Evolutionary conservation across 2,888 invertebrate species (phyloP).

Genomic region (Drosophila greeni): DNA sequence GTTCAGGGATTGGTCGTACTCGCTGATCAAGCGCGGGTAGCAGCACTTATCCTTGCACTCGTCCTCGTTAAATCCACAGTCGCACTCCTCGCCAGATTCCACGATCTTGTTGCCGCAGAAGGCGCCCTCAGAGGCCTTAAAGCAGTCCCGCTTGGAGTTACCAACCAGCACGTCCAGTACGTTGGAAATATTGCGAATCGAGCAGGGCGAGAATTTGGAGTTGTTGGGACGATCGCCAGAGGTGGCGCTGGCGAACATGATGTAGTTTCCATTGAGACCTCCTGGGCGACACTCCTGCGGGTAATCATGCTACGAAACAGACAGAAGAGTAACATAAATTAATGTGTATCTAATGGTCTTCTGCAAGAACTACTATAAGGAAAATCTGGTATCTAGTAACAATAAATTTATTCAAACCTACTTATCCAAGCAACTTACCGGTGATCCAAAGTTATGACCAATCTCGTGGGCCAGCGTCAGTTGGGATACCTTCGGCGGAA

Average conservation of each 20-base stretch:
- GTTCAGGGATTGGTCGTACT: constrained; percentile 84
- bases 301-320: constrained; percentile 89
- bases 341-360: too few species aligned
- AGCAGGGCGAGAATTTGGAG: constrained; percentile 97
- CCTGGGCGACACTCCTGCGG: constrained; percentile 94
- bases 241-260: constrained; percentile 99
- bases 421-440: constrained; percentile 82
- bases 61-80: constrained; percentile 94
- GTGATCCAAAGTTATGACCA: constrained; percentile 99
- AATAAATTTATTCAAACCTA: neutral
- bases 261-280: constrained; percentile 95
- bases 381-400: too few species aligned
- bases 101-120: constrained; percentile 99
- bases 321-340: neutral
- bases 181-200: constrained; percentile 95
- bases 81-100: constrained; percentile 98
- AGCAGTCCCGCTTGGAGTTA: constrained; percentile 94
- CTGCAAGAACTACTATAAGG: too few species aligned
- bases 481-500: constrained; percentile 98
- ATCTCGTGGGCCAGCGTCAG: constrained; percentile 98
- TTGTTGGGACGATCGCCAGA: constrained; percentile 99
- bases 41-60: constrained; percentile 97
- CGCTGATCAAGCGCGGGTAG: constrained; percentile 89
- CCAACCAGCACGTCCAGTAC: constrained; percentile 95
- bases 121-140: constrained; percentile 93